Evolutionary conservation across 2,888 invertebrate species (phyloP).

Genomic region (Antheraea yamamai): DNA sequence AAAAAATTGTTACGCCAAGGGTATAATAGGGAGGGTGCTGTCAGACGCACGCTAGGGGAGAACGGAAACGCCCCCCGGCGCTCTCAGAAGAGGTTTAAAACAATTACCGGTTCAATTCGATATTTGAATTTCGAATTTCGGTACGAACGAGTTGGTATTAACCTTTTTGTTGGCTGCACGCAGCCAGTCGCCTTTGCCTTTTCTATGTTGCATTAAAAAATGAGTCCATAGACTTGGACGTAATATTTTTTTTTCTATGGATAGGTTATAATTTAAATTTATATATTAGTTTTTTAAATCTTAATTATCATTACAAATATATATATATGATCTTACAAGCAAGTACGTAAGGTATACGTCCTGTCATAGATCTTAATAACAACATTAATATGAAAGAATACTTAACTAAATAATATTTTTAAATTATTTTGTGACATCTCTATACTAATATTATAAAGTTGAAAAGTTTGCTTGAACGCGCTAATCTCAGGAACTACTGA

Average conservation of each 20-base stretch:
- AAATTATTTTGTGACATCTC: no score
- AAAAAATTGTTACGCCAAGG: constrained; percentile 70
- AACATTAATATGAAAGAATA: no score
- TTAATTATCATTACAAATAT: no score
- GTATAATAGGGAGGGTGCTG: constrained; percentile 57
- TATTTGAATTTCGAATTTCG: constrained; percentile 30
- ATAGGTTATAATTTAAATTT: not conserved
- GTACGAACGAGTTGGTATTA: constrained; percentile 29
- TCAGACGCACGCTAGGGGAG: constrained; percentile 58
- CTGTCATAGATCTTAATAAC: no score
- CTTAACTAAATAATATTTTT: no score
- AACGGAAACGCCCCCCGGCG: constrained; percentile 41
- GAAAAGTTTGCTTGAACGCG: no score
- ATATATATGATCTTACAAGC: no score
- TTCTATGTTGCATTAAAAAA: constrained; percentile 22
- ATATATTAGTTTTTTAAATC: no score
- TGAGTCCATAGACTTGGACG: not conserved
- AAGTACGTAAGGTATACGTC: no score
- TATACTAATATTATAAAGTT: no score
- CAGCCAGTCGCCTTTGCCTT: constrained; percentile 24
- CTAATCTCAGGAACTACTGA: no score
- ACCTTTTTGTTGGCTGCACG: constrained; percentile 21
- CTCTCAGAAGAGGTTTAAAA: constrained; percentile 36
- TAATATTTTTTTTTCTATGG: not conserved
- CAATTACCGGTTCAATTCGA: constrained; percentile 41